Conservation (phyloP, 2,797 vertebrate species). For the Sebastes nivosus region DNA sequence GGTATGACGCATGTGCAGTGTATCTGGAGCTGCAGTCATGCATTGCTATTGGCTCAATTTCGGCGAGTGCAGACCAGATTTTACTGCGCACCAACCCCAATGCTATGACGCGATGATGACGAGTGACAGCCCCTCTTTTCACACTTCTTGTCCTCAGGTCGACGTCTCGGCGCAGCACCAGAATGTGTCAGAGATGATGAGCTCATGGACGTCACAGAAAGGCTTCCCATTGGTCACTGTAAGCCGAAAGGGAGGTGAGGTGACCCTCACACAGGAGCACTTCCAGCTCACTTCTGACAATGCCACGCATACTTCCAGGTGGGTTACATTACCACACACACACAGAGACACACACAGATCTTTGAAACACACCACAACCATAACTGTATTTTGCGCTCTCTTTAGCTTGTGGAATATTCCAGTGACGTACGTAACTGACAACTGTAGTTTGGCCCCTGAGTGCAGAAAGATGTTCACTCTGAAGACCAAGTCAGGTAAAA, state of each 20-base stretch:
- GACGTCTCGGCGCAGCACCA: conserved; percentile 80
- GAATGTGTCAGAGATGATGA: conserved; percentile 92
- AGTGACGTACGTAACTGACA: conserved; percentile 87
- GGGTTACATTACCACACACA: conserved; percentile 6
- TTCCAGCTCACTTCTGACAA: conserved; percentile 83
- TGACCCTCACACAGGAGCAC: conserved; percentile 89
- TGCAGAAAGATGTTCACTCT: conserved; percentile 83
- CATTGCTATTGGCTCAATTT: too few species aligned
- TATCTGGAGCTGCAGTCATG: too few species aligned
- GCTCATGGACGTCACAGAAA: conserved; percentile 92
- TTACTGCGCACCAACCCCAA: too few species aligned
- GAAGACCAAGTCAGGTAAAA: conserved; percentile 87
- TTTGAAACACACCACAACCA: conserved; percentile 5
- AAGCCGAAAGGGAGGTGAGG: conserved; percentile 78
- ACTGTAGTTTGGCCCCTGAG: conserved; percentile 75
- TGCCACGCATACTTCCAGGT: conserved; percentile 82
- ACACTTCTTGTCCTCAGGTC: conserved; percentile 9
- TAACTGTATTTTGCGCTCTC: conserved; percentile 16
- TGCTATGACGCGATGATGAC: too few species aligned
- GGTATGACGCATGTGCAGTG: too few species aligned
- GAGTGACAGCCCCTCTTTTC: too few species aligned
- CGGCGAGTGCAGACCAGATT: too few species aligned
- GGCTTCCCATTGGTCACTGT: conserved; percentile 95
- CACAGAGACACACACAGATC: neutral
- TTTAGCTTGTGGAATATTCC: conserved; percentile 93